phyloP scores from a whole-genome alignment of 2,888 invertebrate genomes.

The Drosophila longiperda region DNA sequence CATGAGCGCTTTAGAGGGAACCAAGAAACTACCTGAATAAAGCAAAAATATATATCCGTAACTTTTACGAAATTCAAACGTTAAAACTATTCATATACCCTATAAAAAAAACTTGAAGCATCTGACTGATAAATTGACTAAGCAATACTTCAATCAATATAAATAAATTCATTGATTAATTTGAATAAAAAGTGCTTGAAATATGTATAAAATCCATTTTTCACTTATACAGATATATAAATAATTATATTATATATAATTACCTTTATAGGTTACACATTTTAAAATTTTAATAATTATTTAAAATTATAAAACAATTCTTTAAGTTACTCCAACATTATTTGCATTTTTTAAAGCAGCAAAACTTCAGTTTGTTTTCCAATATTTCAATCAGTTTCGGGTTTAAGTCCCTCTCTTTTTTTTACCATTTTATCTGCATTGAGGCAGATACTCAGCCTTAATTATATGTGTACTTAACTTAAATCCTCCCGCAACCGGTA shows the following conservation, averaged over 20 bases:
- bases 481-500: conserved; percentile 23
- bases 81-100: background rate
- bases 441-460: conserved; percentile 21
- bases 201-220: background rate
- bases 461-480: conserved; percentile 35
- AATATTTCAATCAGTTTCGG: background rate
- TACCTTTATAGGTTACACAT: background rate
- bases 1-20: background rate
- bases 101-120: background rate
- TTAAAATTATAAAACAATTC: background rate
- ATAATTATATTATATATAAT: background rate
- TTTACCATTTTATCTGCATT: conserved; percentile 22
- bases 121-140: background rate
- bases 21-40: background rate
- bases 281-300: background rate
- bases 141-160: background rate
- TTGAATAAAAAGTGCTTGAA: background rate
- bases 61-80: background rate
- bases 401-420: conserved; percentile 1
- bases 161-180: background rate
- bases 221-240: background rate
- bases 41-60: background rate
- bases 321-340: too few species aligned
- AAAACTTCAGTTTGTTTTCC: background rate
- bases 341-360: too few species aligned